Base-by-base conservation (phyloP, 2,113 vertebrate genomes). In the Glaucidium brasilianum region DNA sequence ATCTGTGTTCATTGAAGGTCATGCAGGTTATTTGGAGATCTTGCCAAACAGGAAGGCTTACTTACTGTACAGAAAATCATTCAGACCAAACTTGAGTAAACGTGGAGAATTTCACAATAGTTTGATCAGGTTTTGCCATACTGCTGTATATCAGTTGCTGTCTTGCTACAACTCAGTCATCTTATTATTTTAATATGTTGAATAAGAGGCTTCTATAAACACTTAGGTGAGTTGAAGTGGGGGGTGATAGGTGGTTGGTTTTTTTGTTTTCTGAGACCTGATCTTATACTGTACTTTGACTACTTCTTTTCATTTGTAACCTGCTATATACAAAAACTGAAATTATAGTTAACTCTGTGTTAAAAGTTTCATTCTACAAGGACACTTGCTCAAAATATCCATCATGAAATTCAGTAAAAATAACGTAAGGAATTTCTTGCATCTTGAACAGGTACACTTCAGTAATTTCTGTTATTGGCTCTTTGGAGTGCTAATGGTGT, bases 251-350 rank as follows among this genome's bases (percentile, higher is more conserved):
- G 32, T 62, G 9, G 6, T 50, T 85, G 45, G 3, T 2, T 2
- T 35, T 19, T 53, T 45, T 74, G 86, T 88, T 84, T 90, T 49
- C 58, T 30, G 35, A 82, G 55, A 50, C 50, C 49, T 95, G 68
- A 91, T 92, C 52, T 96, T 60, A 56, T 77, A 30, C 27, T 85
- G 58, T 62, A 60, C 52, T 94, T 95, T 9, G 39, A 73, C 72
- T 39, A 7, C 22, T 60, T 39, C 15, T 79, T 78, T 85, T 62
- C 1, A 4, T 62, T 63, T 69, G 35, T 77, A 53, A 69, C 62
- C n/a, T 90, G 34, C 56, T 86, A 27, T 73, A 47, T 92, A n/a
- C 29, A 92, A 85, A 92, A 56, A 47, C 63, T 88, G 67, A 78
- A 92, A 84, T 94, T 84, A 88, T 12, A 74, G 41, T 91, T 77